Evolutionary conservation across 2,888 invertebrate genomes (phyloP).

Genomic region (Lycia hirtaria): DNA sequence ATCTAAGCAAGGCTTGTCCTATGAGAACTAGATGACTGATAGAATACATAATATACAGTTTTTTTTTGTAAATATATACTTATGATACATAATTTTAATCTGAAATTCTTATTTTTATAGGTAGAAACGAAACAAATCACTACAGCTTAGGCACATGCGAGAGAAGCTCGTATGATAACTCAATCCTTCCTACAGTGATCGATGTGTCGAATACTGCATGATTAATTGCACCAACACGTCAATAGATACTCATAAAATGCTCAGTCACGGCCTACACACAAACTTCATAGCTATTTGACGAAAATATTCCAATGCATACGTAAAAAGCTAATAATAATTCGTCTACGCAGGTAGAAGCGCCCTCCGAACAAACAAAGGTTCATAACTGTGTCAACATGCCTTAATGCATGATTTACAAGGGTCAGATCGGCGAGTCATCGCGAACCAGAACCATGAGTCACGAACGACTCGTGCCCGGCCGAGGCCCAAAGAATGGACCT

Average conservation of each 20-base stretch:
- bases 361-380: conserved; percentile 40
- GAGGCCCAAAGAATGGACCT: conserved; percentile 59
- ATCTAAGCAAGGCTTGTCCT: too few species aligned
- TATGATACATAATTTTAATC: too few species aligned
- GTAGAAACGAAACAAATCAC: neutral
- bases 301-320: conserved; percentile 20
- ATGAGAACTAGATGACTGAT: too few species aligned
- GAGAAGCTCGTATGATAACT: neutral
- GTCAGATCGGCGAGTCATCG: conserved; percentile 56
- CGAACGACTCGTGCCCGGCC: conserved; percentile 33
- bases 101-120: neutral
- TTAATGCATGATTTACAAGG: conserved; percentile 56
- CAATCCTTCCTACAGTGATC: conserved; percentile 7
- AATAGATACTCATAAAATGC: conserved; percentile 12
- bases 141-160: neutral
- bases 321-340: conserved; percentile 28
- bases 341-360: conserved; percentile 24
- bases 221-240: conserved; percentile 18
- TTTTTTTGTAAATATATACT: too few species aligned
- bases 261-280: conserved; percentile 7
- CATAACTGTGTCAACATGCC: conserved; percentile 50
- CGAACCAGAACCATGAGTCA: conserved; percentile 44
- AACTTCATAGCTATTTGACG: conserved; percentile 6
- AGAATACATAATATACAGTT: too few species aligned
- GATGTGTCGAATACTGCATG: conserved; percentile 19